Evolutionary conservation across 2,797 vertebrate species (phyloP).

Genomic region (Choloepus didactylus): DNA sequence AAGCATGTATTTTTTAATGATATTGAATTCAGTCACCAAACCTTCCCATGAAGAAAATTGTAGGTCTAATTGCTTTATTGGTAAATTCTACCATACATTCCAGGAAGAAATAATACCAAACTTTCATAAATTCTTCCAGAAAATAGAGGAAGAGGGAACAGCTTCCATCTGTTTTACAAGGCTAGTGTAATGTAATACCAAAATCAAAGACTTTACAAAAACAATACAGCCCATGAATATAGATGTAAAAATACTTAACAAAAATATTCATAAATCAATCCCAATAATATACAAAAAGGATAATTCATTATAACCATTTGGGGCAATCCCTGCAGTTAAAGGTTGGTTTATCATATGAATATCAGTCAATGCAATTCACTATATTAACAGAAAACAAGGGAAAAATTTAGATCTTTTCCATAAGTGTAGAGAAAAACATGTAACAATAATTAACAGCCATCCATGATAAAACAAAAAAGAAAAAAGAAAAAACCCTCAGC

Average conservation of each 20-base stretch:
- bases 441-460: background rate
- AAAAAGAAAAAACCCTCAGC: background rate
- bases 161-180: background rate
- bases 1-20: background rate
- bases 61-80: background rate
- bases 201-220: background rate
- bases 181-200: background rate
- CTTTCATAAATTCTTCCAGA: background rate
- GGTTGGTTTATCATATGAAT: background rate
- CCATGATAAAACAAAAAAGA: too few relatives aligned
- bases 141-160: background rate
- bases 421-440: background rate
- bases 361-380: background rate
- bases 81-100: background rate
- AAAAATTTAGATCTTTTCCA: background rate
- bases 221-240: background rate
- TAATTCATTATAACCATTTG: background rate
- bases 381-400: background rate
- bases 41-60: background rate
- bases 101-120: background rate
- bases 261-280: background rate
- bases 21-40: background rate
- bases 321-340: background rate
- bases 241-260: background rate
- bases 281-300: background rate